Base-by-base conservation (phyloP, 2,113 vertebrate species). In the Pangasianodon gigas region DNA sequence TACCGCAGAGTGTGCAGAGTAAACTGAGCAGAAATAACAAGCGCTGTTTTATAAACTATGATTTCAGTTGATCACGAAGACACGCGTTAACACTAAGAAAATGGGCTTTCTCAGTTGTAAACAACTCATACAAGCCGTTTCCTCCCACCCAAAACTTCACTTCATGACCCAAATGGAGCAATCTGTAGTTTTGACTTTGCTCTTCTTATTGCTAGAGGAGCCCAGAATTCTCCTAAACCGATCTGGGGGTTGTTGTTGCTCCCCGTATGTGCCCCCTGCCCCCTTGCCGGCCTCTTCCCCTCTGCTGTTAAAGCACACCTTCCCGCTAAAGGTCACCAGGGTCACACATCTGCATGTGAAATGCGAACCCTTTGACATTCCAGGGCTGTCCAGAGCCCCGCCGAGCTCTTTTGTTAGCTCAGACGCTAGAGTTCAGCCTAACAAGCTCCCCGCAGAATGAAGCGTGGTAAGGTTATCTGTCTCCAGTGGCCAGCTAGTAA, bases 281-380 rank as follows among this genome's bases (percentile, higher is more conserved):
- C 93, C 88, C 93, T 88, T 26, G 60, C 90, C 56, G 89, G 74
- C 79, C 79, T 89, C 84, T 88, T 96, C 95, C 96, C 95, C 92
- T 92, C 92, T 86, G 94, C 95, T 95, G 95, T 95, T 96, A 96
- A 96, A 95, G 94, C 95, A 92, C 96, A 96, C 96, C 96, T 96
- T 96, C 96, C 90, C 93, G 94, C 95, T 94, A 97, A 93, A 96
- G 96, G 97, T 96, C 96, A 97, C 96, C 92, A 95, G 93, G 96
- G 97, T 97, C 96, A 96, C 96, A 97, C 97, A 98, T 98, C 97
- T 98, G 97, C 97, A 97, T 98, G 97, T 97, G 97, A 98, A 98
- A 98, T 97, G 96, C 96, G 97, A 97, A 97, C 97, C 94, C 96
- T 96, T 97, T 97, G 97, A 98, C 97, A 98, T 98, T 97, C 97